phyloP scores from a whole-genome alignment of 2,797 vertebrate species.

The Arnoldichthys spilopterus region DNA sequence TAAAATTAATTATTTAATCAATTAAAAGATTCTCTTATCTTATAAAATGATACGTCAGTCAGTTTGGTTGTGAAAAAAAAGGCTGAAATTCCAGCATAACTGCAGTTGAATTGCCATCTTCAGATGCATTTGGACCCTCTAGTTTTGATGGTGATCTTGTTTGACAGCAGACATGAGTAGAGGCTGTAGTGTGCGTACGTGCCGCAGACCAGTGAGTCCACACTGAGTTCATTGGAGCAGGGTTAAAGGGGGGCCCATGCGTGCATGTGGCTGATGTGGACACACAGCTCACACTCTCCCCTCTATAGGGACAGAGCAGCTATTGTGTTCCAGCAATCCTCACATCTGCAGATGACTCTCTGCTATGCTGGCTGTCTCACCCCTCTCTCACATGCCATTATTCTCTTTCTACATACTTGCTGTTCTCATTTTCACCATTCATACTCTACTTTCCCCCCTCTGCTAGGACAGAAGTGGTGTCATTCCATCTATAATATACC shows the following conservation, averaged over 20 bases:
- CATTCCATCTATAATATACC: no score
- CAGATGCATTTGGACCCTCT: no score
- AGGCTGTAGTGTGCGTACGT: neutral
- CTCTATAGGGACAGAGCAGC: constrained; percentile 41
- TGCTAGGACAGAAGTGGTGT: neutral
- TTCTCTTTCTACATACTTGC: constrained; percentile 13
- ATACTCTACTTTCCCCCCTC: neutral
- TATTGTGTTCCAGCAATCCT: constrained; percentile 50
- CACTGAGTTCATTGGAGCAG: constrained; percentile 35
- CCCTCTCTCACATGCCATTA: constrained; percentile 9
- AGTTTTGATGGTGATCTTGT: neutral
- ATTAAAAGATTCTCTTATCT: no score
- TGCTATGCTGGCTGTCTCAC: constrained; percentile 14
- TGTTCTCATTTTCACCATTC: neutral
- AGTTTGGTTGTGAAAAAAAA: no score
- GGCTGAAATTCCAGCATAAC: no score
- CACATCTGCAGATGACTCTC: constrained; percentile 38
- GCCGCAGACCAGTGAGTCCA: constrained; percentile 3
- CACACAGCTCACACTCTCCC: constrained; percentile 38
- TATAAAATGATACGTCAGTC: no score
- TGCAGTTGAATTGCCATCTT: no score
- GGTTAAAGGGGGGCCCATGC: constrained; percentile 30
- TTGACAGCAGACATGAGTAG: neutral
- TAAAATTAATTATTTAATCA: no score
- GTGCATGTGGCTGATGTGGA: constrained; percentile 45